A percentile compares a stretch with the other conserved stretches of the same genome.
Evolutionary conservation across 2,797 vertebrate genomes (phyloP).

Genomic region (Psittacula derbiana): DNA sequence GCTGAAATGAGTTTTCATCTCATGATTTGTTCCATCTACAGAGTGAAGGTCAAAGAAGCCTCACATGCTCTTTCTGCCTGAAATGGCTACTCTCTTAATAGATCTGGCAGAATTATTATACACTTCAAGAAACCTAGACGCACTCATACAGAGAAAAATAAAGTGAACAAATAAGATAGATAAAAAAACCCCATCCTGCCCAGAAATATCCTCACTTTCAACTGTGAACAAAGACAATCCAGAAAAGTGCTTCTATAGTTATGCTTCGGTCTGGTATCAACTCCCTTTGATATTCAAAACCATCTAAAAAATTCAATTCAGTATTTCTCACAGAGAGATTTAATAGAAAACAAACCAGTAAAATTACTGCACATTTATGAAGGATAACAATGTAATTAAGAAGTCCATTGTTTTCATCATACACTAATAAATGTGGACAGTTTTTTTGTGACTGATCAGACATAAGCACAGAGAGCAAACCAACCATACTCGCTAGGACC

Average conservation of each 20-base stretch:
- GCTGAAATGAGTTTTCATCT: not conserved
- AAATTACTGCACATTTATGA: not conserved
- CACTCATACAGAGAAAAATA: not conserved
- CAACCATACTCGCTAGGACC: not conserved
- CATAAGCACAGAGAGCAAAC: not conserved
- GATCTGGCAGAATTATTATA: not conserved
- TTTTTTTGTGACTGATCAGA: not conserved
- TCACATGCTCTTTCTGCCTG: not conserved
- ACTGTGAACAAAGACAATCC: not conserved
- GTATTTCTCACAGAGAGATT: not conserved
- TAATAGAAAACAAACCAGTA: not conserved
- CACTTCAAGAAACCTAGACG: not conserved
- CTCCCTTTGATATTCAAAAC: not conserved
- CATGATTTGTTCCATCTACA: accelerated
- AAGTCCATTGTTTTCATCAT: not conserved
- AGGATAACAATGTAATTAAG: not conserved
- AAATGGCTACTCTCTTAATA: not conserved
- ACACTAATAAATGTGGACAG: not conserved
- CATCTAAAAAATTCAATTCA: not conserved
- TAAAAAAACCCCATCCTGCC: not conserved
- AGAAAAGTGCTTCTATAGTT: not conserved
- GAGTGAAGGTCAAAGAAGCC: not conserved
- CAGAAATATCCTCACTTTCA: not conserved
- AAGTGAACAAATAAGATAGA: not conserved
- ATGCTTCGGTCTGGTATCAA: not conserved